Evolutionary conservation across 2,797 vertebrate genomes (phyloP).

Genomic region (Halcyon leucocephala): DNA sequence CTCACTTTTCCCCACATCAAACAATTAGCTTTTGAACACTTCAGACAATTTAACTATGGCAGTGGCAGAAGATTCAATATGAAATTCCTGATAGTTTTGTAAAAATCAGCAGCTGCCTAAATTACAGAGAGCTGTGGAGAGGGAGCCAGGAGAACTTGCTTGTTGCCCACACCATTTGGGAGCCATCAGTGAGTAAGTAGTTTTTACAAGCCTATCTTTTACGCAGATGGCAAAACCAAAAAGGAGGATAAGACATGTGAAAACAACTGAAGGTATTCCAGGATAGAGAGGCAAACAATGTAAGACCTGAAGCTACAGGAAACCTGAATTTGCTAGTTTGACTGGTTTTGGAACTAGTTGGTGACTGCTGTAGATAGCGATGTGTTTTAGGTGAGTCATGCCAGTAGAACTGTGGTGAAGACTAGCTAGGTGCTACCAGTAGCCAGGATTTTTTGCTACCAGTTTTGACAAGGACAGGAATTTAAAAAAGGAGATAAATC

Average conservation of each 20-base stretch:
- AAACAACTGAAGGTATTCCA: background rate
- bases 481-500: background rate
- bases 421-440: background rate
- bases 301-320: background rate
- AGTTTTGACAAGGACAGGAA: background rate
- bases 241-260: background rate
- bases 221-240: background rate
- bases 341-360: constrained; percentile 30
- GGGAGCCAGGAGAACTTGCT: background rate
- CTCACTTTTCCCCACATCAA: background rate
- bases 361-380: background rate
- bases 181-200: background rate
- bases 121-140: background rate
- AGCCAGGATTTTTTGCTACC: background rate
- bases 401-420: background rate
- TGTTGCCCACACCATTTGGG: background rate
- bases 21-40: background rate
- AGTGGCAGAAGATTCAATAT: background rate
- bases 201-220: background rate
- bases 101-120: background rate
- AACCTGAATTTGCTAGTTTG: constrained; percentile 37
- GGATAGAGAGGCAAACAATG: background rate
- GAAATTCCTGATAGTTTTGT: background rate
- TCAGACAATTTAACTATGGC: background rate
- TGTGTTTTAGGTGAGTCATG: background rate